Evolutionary conservation across 2,113 vertebrate species (phyloP).

Genomic region (Cricetomys ansorgei): DNA sequence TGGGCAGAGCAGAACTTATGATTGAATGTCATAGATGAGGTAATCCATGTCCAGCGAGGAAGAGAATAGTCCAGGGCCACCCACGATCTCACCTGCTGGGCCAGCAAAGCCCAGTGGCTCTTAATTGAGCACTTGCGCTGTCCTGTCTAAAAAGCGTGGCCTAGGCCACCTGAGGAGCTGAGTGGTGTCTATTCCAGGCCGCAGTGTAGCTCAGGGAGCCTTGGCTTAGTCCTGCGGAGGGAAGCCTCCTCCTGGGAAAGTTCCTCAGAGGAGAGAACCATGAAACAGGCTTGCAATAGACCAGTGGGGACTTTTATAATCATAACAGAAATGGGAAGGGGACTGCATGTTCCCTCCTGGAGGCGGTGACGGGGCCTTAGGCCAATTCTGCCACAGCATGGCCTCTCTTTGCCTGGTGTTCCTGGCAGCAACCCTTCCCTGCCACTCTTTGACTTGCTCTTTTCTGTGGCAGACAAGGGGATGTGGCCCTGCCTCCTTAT

Average conservation of each 20-base stretch:
- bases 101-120: not conserved
- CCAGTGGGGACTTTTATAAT: not conserved
- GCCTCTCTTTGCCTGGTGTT: not conserved
- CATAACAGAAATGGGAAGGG: not conserved
- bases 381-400: fast-evolving
- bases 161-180: not conserved
- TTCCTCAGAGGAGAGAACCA: not conserved
- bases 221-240: not conserved
- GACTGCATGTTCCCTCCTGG: no score
- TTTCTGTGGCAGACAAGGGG: slow-evolving; percentile 87
- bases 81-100: not conserved
- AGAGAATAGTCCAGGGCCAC: not conserved
- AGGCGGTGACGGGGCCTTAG: not conserved
- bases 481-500: slow-evolving; percentile 93
- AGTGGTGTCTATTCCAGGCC: not conserved
- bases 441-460: not conserved
- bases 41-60: not conserved
- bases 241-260: not conserved
- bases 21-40: not conserved
- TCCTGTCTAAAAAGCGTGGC: not conserved
- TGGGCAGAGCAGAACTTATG: not conserved
- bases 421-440: not conserved
- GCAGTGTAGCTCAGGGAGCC: not conserved
- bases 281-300: not conserved
- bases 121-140: not conserved